These are phyloP conservation scores for Amphimedon queenslandica DNA, from an alignment of 37 sponge, comb jelly and placozoan genomes.

Conservation along the genomic window DNA sequence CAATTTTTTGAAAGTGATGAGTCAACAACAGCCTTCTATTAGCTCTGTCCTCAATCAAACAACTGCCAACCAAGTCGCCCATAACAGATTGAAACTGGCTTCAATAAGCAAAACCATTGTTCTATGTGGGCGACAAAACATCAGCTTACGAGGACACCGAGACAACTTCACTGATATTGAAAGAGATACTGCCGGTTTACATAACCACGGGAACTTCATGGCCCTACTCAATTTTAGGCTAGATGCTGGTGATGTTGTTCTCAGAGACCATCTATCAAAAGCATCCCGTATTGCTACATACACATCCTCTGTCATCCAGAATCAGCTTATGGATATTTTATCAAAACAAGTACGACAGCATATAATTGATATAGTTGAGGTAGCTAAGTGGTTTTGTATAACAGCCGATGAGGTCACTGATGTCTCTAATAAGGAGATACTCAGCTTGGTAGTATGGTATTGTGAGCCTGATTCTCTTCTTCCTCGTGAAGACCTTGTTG, in stretches of 20 bases:
- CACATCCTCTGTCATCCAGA: conserved; percentile 13
- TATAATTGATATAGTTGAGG: not conserved
- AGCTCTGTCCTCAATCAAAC: not conserved
- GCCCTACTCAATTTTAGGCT: conserved; percentile 22
- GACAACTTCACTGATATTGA: conserved; percentile 12
- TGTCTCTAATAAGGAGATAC: conserved; percentile 45
- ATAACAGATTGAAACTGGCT: conserved; percentile 11
- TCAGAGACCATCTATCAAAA: conserved; percentile 16
- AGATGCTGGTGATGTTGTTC: conserved; percentile 20
- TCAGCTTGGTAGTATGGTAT: conserved; percentile 50
- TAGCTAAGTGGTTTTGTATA: conserved; percentile 24
- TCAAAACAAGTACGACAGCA: conserved; percentile 4
- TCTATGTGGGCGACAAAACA: conserved; percentile 27
- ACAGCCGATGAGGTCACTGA: conserved; percentile 50
- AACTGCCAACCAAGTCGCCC: not conserved
- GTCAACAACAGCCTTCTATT: conserved; percentile 15
- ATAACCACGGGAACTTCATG: conserved; percentile 7
- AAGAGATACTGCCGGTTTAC: not conserved
- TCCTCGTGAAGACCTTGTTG: conserved; percentile 60
- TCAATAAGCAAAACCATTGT: conserved; percentile 21
- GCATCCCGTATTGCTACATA: conserved; percentile 23
- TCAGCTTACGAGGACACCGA: conserved; percentile 13
- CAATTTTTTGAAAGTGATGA: conserved; percentile 32
- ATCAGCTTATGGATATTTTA: conserved; percentile 2
- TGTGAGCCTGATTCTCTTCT: too few relatives aligned